Evolutionary conservation across 2,888 invertebrate genomes (phyloP), one percentile per base, ranked within the genome.

Genomic region (Papilio protenor): DNA sequence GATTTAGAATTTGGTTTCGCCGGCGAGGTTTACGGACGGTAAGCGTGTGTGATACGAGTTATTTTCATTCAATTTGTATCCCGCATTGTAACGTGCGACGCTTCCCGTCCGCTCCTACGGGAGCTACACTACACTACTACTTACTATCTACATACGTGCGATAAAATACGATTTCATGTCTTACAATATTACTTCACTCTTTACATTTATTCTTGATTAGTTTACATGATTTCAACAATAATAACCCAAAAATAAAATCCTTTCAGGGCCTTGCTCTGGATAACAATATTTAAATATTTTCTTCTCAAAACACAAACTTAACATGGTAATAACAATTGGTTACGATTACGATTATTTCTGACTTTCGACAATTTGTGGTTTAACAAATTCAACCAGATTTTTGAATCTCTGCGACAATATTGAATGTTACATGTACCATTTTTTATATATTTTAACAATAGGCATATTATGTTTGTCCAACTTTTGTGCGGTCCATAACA

Each of bases 1-100:
- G 91, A 93, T 94, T 94, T 94, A 94, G 94, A 94, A 94, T 94
- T 93, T 94, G 91, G 93, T 93, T 94, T 90, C 91, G 84, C 89
- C 86, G 78, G 82, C 82, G 83, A 88, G 87, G 89, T 87, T 84
- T 85, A 80, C 88, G 83, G 89, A 87, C 90, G 84, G 87, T 79
- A 82, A 84, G 84, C 80, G 77, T 73, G 5, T 40, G 40, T 59
- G 49, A n/a, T 40, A 33, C 49, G 45, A 45, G 69, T 23, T n/a
- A 12, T 57, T 69, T 55, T 73, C 23, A 45, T 55, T 77, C 21
- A 69, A 70, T 75, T 76, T 74, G 73, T 69, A 80, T 72, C 76
- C 71, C 73, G 73, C 71, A 75, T 77, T 78, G 76, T 75, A 57
- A 59, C 69, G n/a, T 45, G 49, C 47, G 14, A 79, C 81, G 78